Evolutionary conservation across 2,888 invertebrate genomes (phyloP).

Genomic region (Acrocera orbiculus): DNA sequence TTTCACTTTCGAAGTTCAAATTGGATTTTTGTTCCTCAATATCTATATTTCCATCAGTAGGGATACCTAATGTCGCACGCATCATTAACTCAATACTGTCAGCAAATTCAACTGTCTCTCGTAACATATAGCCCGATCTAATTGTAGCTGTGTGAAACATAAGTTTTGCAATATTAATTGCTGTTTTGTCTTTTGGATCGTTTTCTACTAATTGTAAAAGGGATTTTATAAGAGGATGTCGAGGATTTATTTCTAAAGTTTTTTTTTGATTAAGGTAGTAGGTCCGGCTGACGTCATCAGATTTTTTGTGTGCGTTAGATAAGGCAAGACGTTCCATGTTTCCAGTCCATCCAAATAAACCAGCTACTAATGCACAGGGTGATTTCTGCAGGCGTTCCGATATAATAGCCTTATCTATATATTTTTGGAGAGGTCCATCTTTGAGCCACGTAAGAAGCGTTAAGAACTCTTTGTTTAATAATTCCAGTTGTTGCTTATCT

Average conservation of each 20-base stretch:
- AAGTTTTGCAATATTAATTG: constrained; percentile 70
- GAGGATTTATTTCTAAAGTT: constrained; percentile 90
- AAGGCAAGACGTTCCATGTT: constrained; percentile 96
- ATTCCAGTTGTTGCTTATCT: constrained; percentile 58
- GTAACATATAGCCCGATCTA: constrained; percentile 83
- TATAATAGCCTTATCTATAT: constrained; percentile 60
- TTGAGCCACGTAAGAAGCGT: constrained; percentile 82
- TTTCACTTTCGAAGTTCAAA: too few species aligned
- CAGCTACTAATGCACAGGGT: constrained; percentile 91
- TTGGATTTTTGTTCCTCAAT: constrained; percentile 28
- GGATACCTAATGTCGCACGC: constrained; percentile 57
- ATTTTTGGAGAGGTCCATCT: constrained; percentile 61
- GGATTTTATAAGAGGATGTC: constrained; percentile 90
- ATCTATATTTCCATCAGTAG: constrained; percentile 48
- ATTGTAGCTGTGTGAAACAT: constrained; percentile 86
- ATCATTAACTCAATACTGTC: constrained; percentile 81
- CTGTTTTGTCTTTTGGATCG: constrained; percentile 57
- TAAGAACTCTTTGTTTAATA: constrained; percentile 60
- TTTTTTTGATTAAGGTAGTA: constrained; percentile 88
- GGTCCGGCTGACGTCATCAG: constrained; percentile 76
- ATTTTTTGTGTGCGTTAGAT: constrained; percentile 91
- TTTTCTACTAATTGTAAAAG: constrained; percentile 64
- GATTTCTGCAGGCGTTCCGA: constrained; percentile 81
- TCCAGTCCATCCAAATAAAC: constrained; percentile 96
- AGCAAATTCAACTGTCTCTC: constrained; percentile 75